Percentiles rank a stretch among this genome's conserved stretches.
Evolutionary conservation across 2,113 vertebrate species (phyloP).

Genomic region (Theropithecus gelada): DNA sequence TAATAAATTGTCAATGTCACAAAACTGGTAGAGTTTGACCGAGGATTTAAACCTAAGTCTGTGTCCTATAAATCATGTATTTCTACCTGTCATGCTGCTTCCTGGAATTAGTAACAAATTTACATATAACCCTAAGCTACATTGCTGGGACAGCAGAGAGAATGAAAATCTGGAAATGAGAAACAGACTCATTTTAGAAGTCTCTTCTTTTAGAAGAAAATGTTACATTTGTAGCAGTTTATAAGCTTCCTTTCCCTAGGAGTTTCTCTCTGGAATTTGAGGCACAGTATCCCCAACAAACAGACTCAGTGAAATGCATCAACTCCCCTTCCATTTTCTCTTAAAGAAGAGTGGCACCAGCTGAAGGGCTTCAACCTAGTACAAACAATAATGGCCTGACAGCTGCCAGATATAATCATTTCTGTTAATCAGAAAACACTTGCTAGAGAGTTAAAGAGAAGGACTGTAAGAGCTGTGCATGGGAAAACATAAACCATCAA

Average conservation of each 20-base stretch:
- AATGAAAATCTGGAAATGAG: not conserved
- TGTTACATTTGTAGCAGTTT: not conserved
- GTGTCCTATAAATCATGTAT: not conserved
- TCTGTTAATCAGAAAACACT: not conserved
- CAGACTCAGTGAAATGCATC: not conserved
- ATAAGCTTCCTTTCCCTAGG: not conserved
- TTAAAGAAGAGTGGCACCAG: not conserved
- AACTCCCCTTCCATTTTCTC: not conserved
- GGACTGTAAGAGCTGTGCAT: fast-evolving
- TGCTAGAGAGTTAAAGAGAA: not conserved
- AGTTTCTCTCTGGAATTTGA: not conserved
- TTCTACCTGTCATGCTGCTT: not conserved
- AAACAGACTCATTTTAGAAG: not conserved
- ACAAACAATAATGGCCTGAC: not conserved
- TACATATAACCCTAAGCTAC: not conserved
- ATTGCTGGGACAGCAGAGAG: not conserved
- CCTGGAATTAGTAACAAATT: not conserved
- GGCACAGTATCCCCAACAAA: not conserved
- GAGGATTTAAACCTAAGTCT: not conserved
- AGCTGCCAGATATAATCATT: not conserved
- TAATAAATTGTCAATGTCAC: not conserved
- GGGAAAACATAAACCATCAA: not conserved
- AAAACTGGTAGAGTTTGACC: not conserved
- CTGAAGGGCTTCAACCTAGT: not conserved
- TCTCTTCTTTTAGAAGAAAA: not conserved